Evolutionary conservation across 2,888 invertebrate genomes (phyloP).

Genomic region (Catocala fraxini): DNA sequence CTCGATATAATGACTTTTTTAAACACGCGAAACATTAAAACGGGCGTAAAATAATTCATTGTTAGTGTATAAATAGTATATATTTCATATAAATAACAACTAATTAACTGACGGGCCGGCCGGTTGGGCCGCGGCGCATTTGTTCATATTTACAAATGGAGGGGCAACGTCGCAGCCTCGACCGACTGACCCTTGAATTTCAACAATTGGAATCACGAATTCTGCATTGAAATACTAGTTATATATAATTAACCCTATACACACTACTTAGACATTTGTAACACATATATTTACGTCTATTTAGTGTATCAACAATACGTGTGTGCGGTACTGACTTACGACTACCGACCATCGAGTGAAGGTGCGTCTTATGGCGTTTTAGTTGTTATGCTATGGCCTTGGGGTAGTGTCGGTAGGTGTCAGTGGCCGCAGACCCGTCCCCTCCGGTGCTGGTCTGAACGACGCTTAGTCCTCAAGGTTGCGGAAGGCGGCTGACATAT

Average conservation of each 20-base stretch:
- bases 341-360: background rate
- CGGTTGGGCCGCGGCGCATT: constrained; percentile 26
- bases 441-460: background rate
- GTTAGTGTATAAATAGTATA: constrained; percentile 73
- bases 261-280: constrained; percentile 61
- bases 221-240: constrained; percentile 63
- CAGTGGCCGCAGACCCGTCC: constrained; percentile 1
- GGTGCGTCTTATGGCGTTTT: background rate
- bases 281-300: constrained; percentile 62
- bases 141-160: constrained; percentile 57
- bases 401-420: constrained; percentile 10
- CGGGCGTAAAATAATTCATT: constrained; percentile 68
- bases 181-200: constrained; percentile 31
- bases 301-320: constrained; percentile 58
- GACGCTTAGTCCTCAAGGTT: constrained; percentile 97
- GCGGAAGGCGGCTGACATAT: constrained; percentile 98
- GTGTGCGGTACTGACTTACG: constrained; percentile 19
- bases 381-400: background rate
- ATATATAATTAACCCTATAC: constrained; percentile 60
- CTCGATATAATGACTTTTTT: constrained; percentile 56
- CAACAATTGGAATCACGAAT: constrained; percentile 67
- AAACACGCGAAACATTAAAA: constrained; percentile 61
- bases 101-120: constrained; percentile 49
- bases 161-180: constrained; percentile 17
- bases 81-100: constrained; percentile 71